Evolutionary conservation across 2,797 vertebrate species (phyloP).

Genomic region (Tamandua tetradactyla): DNA sequence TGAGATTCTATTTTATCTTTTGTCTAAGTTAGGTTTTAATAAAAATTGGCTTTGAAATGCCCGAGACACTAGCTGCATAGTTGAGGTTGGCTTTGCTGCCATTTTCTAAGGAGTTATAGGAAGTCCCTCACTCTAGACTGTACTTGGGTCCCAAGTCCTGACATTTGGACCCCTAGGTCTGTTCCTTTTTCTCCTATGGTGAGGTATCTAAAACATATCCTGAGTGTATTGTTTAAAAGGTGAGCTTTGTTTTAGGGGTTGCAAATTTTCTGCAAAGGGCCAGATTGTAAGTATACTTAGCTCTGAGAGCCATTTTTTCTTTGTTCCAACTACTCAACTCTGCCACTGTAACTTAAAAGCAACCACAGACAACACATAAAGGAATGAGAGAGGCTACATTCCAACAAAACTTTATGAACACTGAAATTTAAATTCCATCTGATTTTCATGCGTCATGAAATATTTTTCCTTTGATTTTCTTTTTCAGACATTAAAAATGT

Average conservation of each 20-base stretch:
- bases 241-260: neutral
- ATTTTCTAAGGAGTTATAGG: neutral
- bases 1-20: neutral
- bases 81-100: neutral
- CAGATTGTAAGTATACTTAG: neutral
- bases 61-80: neutral
- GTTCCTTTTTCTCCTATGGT: rapidly evolving
- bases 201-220: neutral
- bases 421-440: neutral
- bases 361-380: neutral
- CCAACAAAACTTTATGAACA: neutral
- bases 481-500: neutral
- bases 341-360: neutral
- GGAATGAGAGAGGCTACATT: neutral
- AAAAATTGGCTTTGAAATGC: neutral
- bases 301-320: neutral
- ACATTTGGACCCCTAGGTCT: no score
- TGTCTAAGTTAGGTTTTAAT: neutral
- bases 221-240: neutral
- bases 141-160: rapidly evolving
- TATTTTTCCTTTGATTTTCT: neutral
- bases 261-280: neutral
- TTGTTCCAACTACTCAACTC: neutral
- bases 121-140: neutral
- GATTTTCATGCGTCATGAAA: neutral